Evolutionary conservation across 2,113 vertebrate genomes (phyloP).

Genomic region (Laticauda colubrina): DNA sequence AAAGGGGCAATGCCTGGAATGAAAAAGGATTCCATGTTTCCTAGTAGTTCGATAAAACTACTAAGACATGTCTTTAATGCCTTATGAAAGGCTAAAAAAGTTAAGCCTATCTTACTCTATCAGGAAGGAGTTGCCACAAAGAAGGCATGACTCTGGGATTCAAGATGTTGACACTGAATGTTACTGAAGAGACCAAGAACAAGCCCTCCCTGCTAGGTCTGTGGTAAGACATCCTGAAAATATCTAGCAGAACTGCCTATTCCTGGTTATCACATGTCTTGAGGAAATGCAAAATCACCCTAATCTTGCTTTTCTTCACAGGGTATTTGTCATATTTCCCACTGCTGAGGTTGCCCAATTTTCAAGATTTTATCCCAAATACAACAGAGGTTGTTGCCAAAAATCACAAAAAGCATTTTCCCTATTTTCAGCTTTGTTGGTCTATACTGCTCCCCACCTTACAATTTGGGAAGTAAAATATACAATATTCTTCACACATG

Average conservation of each 20-base stretch:
- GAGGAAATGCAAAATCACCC: background rate
- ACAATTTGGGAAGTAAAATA: slow-evolving; percentile 11
- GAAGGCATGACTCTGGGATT: background rate
- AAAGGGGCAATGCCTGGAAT: background rate
- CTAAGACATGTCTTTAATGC: background rate
- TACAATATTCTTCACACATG: slow-evolving; percentile 30
- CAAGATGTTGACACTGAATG: background rate
- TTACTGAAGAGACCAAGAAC: background rate
- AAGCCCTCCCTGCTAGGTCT: background rate
- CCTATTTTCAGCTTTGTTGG: background rate
- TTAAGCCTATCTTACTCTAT: background rate
- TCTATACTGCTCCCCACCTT: too few relatives aligned
- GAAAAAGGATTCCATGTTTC: background rate
- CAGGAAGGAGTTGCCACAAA: background rate
- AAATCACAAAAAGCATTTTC: background rate
- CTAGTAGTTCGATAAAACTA: background rate
- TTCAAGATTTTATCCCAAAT: background rate
- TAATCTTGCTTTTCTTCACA: background rate
- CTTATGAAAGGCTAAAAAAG: background rate
- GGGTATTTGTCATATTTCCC: background rate
- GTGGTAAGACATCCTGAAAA: background rate
- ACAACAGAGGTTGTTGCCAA: background rate
- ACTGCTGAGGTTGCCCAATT: background rate
- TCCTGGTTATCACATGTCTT: background rate
- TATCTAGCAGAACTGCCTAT: background rate